Base-by-base conservation (phyloP, 1,140 invertebrate genomes). In the Drosophila jambulina region DNA sequence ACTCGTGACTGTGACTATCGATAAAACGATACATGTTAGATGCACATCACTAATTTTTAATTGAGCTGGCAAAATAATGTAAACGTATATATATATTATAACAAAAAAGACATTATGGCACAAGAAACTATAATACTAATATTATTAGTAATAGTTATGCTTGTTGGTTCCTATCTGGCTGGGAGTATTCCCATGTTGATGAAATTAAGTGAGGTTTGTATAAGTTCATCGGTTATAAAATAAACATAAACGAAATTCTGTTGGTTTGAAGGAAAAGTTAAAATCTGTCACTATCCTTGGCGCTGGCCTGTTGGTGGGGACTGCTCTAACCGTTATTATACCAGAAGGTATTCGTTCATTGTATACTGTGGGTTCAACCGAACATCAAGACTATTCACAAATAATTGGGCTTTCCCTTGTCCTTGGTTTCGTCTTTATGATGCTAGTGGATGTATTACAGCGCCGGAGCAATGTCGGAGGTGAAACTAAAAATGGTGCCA, bases 311-410 rank as follows among this genome's bases (percentile, higher is more conserved):
- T 94, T 99, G n/a, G 98, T 99, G 45, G 99, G 99, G 5, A 99
- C 99, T 61, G 98, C 99, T 0, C 93, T 99, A 53, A 97, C 98
- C 65, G 98, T 99, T 1, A 99, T 99, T 49, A 99, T 99, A 85
- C 99, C 99, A 1, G 99, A 99, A 94, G 99, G 99, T 38, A 97
- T 99, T 32, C 94, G 98, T 75, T 96, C 98, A 4, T 93, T 99
- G 32, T 95, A 96, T 78, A 25, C 53, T 1, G 93, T 75, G 53
- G 36, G 19, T 6, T 13, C 42, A 1, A 23, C 36, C 3, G 38
- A 68, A n/a, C 53, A 32, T 0, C 65, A 60, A 38, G 94, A 95
- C 79, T 92, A 95, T 60, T 94, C 95, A 42, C 93, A 94, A 4
- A 95, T 94, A 72, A 96, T 96, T 61, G 95, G 95, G 3, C 93